A percentile compares a stretch with the other conserved stretches of the same genome.
These are phyloP conservation scores for Speoplatyrhinus poulsoni DNA, from an alignment of 2,113 vertebrate genomes.

Conservation along the genomic window DNA sequence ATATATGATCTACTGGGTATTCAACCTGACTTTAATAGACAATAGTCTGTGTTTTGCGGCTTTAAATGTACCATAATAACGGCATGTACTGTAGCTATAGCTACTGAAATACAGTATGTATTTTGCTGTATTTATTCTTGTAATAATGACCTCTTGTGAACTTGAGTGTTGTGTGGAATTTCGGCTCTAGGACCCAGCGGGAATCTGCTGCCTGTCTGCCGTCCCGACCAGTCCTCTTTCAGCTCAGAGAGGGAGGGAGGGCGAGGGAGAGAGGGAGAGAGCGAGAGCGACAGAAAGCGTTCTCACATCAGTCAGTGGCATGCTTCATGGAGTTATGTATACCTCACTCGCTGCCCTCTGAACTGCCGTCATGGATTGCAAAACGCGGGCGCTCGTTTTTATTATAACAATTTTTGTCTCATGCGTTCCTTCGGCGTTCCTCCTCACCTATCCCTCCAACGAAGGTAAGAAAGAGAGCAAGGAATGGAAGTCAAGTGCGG, in stretches of 20 bases:
- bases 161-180: slow-evolving; percentile 26
- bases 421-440: slow-evolving; percentile 67
- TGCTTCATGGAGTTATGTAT: slow-evolving; percentile 90
- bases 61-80: too few relatives aligned
- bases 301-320: slow-evolving; percentile 87
- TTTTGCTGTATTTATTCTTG: neutral
- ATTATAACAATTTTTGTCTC: slow-evolving; percentile 68
- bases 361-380: slow-evolving; percentile 91
- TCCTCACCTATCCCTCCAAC: slow-evolving; percentile 82
- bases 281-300: slow-evolving; percentile 64
- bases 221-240: slow-evolving; percentile 9
- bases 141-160: slow-evolving; percentile 70
- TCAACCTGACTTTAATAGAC: too few relatives aligned
- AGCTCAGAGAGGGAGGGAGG: slow-evolving; percentile 31
- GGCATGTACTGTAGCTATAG: too few relatives aligned
- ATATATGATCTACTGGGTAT: too few relatives aligned
- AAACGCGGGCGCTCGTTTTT: slow-evolving; percentile 72
- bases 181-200: slow-evolving; percentile 78
- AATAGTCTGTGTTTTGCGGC: too few relatives aligned
- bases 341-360: slow-evolving; percentile 81
- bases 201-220: slow-evolving; percentile 55
- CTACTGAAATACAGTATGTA: too few relatives aligned
- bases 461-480: slow-evolving; percentile 84
- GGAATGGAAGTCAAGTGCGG: slow-evolving; percentile 5
- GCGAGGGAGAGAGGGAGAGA: slow-evolving; percentile 57